Evolutionary conservation across 2,888 invertebrate species (phyloP).

Genomic region (Leucophenga montana): DNA sequence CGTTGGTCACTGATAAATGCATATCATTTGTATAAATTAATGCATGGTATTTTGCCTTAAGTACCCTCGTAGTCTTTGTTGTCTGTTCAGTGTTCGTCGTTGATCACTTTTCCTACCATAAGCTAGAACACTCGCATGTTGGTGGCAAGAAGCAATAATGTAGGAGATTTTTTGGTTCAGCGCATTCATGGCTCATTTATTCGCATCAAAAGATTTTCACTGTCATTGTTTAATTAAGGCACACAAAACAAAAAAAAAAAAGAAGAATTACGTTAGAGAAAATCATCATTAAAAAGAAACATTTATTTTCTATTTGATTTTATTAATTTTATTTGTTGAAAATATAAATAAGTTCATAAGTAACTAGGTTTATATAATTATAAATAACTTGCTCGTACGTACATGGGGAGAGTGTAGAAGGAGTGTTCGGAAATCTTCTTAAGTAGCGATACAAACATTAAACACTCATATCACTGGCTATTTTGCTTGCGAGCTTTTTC

Average conservation of each 20-base stretch:
- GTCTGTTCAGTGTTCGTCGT: neutral
- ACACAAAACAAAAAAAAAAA: constrained; percentile 4
- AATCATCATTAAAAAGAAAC: neutral
- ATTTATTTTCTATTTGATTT: no score
- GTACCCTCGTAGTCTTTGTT: constrained; percentile 26
- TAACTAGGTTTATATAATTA: no score
- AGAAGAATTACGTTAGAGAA: constrained; percentile 13
- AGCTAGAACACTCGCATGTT: neutral
- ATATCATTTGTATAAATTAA: constrained; percentile 49
- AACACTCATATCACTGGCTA: no score
- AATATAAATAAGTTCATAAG: no score
- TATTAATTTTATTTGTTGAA: no score
- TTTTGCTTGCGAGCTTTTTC: no score
- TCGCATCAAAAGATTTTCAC: constrained; percentile 34
- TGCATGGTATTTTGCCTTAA: constrained; percentile 26
- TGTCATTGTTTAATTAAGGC: constrained; percentile 33
- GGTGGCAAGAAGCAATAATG: no score
- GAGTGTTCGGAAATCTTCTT: no score
- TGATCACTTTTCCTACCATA: neutral
- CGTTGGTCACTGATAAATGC: constrained; percentile 49
- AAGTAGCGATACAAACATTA: no score
- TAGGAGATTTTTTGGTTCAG: neutral
- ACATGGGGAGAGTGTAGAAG: no score
- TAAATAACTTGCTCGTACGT: no score
- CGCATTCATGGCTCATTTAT: constrained; percentile 30